Percentiles rank a stretch among this genome's conserved stretches.
Conservation (phyloP, 1,140 invertebrate genomes). For the Drosophila willistoni region DNA sequence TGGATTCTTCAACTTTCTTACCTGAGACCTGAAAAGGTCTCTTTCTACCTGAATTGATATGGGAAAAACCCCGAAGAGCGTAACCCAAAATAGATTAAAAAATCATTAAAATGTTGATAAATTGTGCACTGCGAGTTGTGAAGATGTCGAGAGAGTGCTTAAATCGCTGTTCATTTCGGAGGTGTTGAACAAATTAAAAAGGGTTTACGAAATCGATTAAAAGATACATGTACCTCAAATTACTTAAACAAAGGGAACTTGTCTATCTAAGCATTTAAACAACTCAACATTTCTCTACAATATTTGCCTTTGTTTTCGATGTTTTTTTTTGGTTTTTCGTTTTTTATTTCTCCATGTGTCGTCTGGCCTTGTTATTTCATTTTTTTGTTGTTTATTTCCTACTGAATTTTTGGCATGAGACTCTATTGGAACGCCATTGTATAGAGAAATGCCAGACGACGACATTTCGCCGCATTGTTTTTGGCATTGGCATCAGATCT, state of each 20-base stretch:
- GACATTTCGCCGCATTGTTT: conserved; percentile 35
- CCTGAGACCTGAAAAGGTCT: conserved; percentile 38
- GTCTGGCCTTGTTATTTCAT: conserved; percentile 46
- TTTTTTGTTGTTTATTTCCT: conserved; percentile 36
- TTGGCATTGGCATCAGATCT: conserved; percentile 57
- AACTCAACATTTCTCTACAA: conserved; percentile 61
- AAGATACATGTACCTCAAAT: conserved; percentile 11
- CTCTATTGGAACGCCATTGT: conserved; percentile 56
- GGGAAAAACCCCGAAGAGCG: conserved; percentile 24
- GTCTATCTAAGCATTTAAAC: neutral
- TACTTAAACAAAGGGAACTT: neutral
- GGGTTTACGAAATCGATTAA: conserved; percentile 41
- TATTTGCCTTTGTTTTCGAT: conserved; percentile 59
- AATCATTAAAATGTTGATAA: conserved; percentile 75
- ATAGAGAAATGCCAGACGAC: conserved; percentile 62
- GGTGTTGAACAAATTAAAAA: conserved; percentile 73
- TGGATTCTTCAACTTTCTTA: conserved; percentile 49
- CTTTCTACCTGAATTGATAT: conserved; percentile 52
- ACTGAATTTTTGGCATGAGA: conserved; percentile 58
- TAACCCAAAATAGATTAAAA: conserved; percentile 72
- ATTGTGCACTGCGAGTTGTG: conserved; percentile 38
- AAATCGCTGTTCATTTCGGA: conserved; percentile 43
- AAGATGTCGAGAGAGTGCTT: conserved; percentile 27
- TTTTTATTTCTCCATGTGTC: conserved; percentile 33
- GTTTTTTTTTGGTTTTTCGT: neutral